Percentiles rank a stretch among this genome's conserved stretches.
These are phyloP conservation scores for Tinea trinotella DNA, from an alignment of 2,888 invertebrate genomes.

Conservation along the genomic window DNA sequence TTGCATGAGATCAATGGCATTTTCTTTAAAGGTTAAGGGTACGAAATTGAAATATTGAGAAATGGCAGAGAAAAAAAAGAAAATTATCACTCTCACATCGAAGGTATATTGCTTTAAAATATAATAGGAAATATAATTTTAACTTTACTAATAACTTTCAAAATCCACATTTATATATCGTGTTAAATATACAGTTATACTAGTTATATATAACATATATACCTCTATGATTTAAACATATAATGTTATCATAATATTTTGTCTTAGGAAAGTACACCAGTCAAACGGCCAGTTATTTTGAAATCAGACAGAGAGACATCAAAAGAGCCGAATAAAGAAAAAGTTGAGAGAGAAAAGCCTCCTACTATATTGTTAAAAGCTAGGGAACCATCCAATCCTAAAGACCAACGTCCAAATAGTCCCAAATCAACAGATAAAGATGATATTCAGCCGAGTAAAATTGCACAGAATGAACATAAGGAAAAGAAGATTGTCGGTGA, in stretches of 20 bases:
- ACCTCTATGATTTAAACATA: too few relatives aligned
- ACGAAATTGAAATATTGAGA: too few relatives aligned
- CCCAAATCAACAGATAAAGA: slow-evolving; percentile 66
- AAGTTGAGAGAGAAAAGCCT: slow-evolving; percentile 62
- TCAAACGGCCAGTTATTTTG: slow-evolving; percentile 56
- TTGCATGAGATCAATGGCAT: too few relatives aligned
- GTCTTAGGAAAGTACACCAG: slow-evolving; percentile 43
- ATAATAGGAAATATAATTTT: too few relatives aligned
- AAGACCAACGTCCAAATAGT: slow-evolving; percentile 73
- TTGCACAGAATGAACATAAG: slow-evolving; percentile 68
- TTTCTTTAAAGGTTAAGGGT: too few relatives aligned
- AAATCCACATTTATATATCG: too few relatives aligned
- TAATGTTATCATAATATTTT: too few relatives aligned
- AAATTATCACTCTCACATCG: slow-evolving; percentile 39
- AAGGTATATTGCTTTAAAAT: slow-evolving; percentile 34
- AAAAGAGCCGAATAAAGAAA: slow-evolving; percentile 50
- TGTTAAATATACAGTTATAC: too few relatives aligned
- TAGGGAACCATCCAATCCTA: slow-evolving; percentile 69
- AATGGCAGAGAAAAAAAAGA: slow-evolving; percentile 67
- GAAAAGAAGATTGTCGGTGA: slow-evolving; percentile 49
- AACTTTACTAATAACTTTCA: too few relatives aligned
- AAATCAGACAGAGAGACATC: slow-evolving; percentile 58
- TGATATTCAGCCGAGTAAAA: slow-evolving; percentile 52
- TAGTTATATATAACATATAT: too few relatives aligned
- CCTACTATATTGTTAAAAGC: slow-evolving; percentile 81